phyloP scores from a whole-genome alignment of 2,888 invertebrate genomes.

The Ochropleura leucogaster region DNA sequence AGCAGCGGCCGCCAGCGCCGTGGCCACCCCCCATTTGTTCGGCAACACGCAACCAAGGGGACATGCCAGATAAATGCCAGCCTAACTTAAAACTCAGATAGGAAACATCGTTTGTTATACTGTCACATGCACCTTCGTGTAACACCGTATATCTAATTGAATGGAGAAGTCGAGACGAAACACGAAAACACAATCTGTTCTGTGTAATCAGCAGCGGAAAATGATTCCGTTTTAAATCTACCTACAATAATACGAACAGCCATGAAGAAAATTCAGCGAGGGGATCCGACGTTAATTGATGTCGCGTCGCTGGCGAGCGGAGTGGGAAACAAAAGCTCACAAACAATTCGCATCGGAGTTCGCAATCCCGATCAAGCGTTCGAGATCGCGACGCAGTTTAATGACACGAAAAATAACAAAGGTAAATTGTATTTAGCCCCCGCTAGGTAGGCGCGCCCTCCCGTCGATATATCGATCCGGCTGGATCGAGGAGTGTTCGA shows the following conservation, averaged over 20 bases:
- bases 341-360: constrained; percentile 90
- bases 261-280: constrained; percentile 87
- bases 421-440: constrained; percentile 90
- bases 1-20: constrained; percentile 75
- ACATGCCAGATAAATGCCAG: constrained; percentile 80
- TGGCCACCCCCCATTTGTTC: constrained; percentile 82
- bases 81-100: constrained; percentile 77
- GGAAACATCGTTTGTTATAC: constrained; percentile 75
- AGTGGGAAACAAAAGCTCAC: constrained; percentile 89
- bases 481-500: constrained; percentile 80
- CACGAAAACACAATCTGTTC: constrained; percentile 69
- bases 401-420: constrained; percentile 91
- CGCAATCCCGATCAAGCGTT: constrained; percentile 89
- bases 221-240: constrained; percentile 82
- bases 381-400: constrained; percentile 90
- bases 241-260: constrained; percentile 81
- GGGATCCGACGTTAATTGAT: constrained; percentile 89
- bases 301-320: constrained; percentile 87
- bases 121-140: constrained; percentile 70
- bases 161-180: constrained; percentile 64
- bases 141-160: constrained; percentile 64
- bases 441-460: constrained; percentile 84
- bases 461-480: constrained; percentile 84
- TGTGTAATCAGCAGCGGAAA: constrained; percentile 74
- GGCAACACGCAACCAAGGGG: constrained; percentile 82